phyloP scores from a whole-genome alignment of 2,888 invertebrate species.

The Biston betularia region DNA sequence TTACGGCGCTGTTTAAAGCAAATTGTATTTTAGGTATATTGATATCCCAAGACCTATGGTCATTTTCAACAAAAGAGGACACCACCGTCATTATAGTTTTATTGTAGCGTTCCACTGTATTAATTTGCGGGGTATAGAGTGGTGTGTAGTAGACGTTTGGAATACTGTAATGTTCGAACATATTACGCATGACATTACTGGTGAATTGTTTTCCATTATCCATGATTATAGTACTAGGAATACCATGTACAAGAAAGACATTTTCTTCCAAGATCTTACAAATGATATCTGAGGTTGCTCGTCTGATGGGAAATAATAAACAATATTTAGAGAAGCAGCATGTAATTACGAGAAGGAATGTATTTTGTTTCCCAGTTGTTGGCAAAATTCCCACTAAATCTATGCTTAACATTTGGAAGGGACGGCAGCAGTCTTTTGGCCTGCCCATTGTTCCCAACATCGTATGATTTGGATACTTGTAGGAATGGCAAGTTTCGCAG shows the following conservation, averaged over 20 bases:
- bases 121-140: not conserved
- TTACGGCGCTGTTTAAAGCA: not conserved
- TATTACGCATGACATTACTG: not conserved
- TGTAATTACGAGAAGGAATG: not conserved
- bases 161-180: not conserved
- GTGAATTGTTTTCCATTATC: not conserved
- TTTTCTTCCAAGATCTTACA: not conserved
- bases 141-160: not conserved
- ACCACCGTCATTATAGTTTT: too few relatives aligned
- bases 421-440: not conserved
- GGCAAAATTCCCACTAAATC: not conserved
- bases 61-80: too few relatives aligned
- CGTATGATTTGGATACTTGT: not conserved
- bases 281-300: not conserved
- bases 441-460: not conserved
- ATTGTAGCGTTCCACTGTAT: too few relatives aligned
- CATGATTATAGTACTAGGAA: slow-evolving; percentile 2
- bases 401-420: not conserved
- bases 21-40: not conserved
- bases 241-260: not conserved
- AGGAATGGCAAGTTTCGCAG: not conserved
- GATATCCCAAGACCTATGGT: not conserved
- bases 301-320: not conserved
- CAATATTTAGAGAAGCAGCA: not conserved
- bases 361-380: not conserved